Base-by-base conservation (phyloP, 2,888 invertebrate genomes). In the Ectemnius cavifrons region DNA sequence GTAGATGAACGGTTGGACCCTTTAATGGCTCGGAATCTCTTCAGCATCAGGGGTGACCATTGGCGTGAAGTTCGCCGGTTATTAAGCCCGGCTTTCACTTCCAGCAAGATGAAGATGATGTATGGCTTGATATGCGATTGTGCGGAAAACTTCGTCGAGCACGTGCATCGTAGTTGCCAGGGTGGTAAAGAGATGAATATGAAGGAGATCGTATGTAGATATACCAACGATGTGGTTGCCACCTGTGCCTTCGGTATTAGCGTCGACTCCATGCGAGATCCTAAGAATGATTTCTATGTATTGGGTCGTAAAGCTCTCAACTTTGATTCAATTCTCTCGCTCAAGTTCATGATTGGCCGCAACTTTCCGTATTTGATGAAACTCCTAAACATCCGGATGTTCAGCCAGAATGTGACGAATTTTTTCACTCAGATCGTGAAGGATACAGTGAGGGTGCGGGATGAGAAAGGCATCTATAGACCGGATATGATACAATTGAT, bases 401-500 rank as follows among this genome's bases (percentile, higher is more conserved):
- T 67, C 23, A 27, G 56, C 0, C 1, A 61, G n/a, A 27, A 37
- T 0, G 16, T 59, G 6, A 27, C 37, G 0, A 37, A 52, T 1
- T 67, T 67, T 23, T 72, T 72, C 14, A 56, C 58, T n/a, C 3
- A 28, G 16, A 0, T 72, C 2, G 63, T 72, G 5, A 57, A n/a
- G 4, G 70, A 71, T 0, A 83, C 84, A 0, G 79, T 88, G 4
- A 79, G 77, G 0, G 65, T 59, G 4, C 79, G 88, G 27, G 81
- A 86, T 0, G 77, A 80, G 4, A 61, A 80, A n/a, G 82, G 82
- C 0, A 85, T 88, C 47, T 56, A 91, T 5, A 86, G 94, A 67
- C 93, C 93, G 0, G 94, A 94, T 77, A 93, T 94, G 93, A 91
- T 94, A 14, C 93, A 94, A 68, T 81, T 93, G 18, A 86, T 94